Conservation (phyloP, 2,797 vertebrate genomes). For the Pangasius djambal region DNA sequence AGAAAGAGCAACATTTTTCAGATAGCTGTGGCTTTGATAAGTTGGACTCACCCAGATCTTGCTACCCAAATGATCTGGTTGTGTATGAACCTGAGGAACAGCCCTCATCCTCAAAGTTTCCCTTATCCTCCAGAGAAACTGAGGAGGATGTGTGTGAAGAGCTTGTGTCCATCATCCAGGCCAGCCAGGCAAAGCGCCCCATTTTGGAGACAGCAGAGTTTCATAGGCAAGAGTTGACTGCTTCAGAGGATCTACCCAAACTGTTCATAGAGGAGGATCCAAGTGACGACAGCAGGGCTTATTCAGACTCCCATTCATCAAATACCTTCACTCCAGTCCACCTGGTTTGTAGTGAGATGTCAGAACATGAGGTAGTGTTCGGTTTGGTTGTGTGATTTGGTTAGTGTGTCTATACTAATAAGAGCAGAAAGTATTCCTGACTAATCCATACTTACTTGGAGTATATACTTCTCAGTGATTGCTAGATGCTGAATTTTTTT, state of each 20-base stretch:
- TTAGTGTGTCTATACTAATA: conserved; percentile 15
- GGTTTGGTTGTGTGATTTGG: conserved; percentile 24
- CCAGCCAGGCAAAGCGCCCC: conserved; percentile 58
- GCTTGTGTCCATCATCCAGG: conserved; percentile 67
- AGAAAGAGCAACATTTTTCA: conserved; percentile 40
- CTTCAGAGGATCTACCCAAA: conserved; percentile 66
- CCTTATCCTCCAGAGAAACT: conserved; percentile 65
- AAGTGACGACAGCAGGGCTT: conserved; percentile 61
- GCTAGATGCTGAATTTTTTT: not conserved
- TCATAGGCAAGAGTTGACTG: conserved; percentile 53
- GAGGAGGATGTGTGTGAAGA: conserved; percentile 74
- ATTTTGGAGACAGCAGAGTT: conserved; percentile 62
- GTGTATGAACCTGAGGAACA: conserved; percentile 54
- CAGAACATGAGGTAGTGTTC: conserved; percentile 71
- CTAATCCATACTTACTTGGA: conserved; percentile 16
- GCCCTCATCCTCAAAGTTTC: conserved; percentile 40
- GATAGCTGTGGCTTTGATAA: not conserved
- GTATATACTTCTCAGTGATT: not conserved
- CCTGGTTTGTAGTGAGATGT: conserved; percentile 60
- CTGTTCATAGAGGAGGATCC: conserved; percentile 83
- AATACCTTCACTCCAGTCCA: conserved; percentile 61
- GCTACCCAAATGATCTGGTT: conserved; percentile 49
- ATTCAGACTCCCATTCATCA: conserved; percentile 53
- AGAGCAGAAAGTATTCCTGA: conserved; percentile 1
- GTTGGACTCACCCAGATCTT: conserved; percentile 37